These are phyloP conservation scores for Fopius arisanus DNA, from an alignment of 1,140 invertebrate species.

Conservation along the genomic window DNA sequence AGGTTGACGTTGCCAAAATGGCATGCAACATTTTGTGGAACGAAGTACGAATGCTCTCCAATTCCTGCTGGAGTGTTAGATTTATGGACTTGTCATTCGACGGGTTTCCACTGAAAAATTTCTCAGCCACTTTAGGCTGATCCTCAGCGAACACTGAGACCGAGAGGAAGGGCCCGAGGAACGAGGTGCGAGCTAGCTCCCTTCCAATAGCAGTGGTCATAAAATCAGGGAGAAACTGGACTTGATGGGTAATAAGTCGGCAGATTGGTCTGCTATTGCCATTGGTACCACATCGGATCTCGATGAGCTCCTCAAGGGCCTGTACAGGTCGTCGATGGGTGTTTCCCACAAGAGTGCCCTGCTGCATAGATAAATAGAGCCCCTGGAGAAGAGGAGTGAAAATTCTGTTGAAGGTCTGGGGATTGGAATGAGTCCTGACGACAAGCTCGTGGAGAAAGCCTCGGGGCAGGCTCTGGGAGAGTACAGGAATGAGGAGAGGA, in stretches of 20 bases:
- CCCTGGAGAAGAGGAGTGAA: conserved; percentile 78
- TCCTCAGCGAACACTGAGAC: conserved; percentile 94
- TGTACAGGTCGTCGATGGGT: conserved; percentile 75
- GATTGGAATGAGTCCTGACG: conserved; percentile 65
- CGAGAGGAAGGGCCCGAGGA: conserved; percentile 88
- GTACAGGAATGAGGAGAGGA: conserved; percentile 70
- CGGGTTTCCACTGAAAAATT: conserved; percentile 69
- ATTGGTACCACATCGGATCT: conserved; percentile 70
- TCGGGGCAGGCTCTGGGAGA: conserved; percentile 71
- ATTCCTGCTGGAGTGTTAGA: conserved; percentile 73
- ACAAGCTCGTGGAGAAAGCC: conserved; percentile 76
- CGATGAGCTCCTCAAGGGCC: conserved; percentile 74
- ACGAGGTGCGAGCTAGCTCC: conserved; percentile 85
- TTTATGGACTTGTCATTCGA: conserved; percentile 69
- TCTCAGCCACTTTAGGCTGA: conserved; percentile 79
- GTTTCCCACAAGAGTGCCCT: conserved; percentile 75
- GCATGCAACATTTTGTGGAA: conserved; percentile 85
- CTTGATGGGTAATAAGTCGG: conserved; percentile 76
- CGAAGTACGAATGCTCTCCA: conserved; percentile 75
- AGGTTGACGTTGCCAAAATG: conserved; percentile 80
- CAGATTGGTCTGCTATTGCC: conserved; percentile 77
- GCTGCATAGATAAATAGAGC: conserved; percentile 73
- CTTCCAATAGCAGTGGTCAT: conserved; percentile 76
- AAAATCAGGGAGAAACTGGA: conserved; percentile 79
- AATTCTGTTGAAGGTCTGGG: conserved; percentile 69